Evolutionary conservation across 2,113 vertebrate species (phyloP).

Genomic region (Chrysemys picta): DNA sequence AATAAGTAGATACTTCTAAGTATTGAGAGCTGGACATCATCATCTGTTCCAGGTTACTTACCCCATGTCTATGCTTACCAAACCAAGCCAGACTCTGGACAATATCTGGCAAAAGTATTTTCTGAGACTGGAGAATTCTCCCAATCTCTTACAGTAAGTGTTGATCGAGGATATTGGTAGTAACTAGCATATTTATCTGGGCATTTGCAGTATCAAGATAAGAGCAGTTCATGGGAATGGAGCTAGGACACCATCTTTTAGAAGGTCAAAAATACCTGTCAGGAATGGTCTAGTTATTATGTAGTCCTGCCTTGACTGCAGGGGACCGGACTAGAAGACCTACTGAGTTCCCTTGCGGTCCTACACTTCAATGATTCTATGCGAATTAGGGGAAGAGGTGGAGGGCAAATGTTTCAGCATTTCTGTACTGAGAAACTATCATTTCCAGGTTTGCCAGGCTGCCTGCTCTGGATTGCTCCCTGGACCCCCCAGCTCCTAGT

Average conservation of each 20-base stretch:
- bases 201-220: too few species aligned
- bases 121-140: too few species aligned
- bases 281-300: neutral
- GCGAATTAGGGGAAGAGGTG: neutral
- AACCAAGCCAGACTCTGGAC: neutral
- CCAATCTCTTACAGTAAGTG: too few species aligned
- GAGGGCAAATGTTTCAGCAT: neutral
- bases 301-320: neutral
- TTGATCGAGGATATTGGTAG: too few species aligned
- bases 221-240: too few species aligned
- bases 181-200: too few species aligned
- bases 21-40: too few species aligned
- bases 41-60: neutral
- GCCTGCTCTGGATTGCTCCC: neutral
- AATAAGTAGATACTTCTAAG: too few species aligned
- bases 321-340: neutral
- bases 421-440: neutral
- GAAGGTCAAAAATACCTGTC: neutral
- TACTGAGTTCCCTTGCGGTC: neutral
- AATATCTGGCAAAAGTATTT: too few species aligned
- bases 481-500: neutral
- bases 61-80: neutral
- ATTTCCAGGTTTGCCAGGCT: neutral
- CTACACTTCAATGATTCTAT: neutral
- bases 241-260: neutral